Evolutionary conservation across 2,888 invertebrate species (phyloP).

Genomic region (Eudemis profundana): DNA sequence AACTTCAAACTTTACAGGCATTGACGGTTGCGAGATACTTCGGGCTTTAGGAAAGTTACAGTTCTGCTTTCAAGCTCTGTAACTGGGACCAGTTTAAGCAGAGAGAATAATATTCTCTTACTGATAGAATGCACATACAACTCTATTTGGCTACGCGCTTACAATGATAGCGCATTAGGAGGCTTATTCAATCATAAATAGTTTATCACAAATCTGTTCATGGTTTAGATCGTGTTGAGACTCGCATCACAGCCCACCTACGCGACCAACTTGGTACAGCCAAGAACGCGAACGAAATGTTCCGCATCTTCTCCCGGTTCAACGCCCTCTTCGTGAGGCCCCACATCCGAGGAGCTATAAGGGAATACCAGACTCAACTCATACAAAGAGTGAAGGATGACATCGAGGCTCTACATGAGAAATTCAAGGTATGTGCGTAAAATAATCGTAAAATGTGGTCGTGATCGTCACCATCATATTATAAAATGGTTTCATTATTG

Average conservation of each 20-base stretch:
- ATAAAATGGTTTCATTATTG: too few relatives aligned
- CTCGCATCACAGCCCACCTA: conserved; percentile 98
- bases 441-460: neutral
- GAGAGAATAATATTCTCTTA: too few relatives aligned
- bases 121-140: too few relatives aligned
- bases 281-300: conserved; percentile 99
- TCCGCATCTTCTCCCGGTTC: conserved; percentile 98
- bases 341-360: conserved; percentile 99
- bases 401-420: conserved; percentile 98
- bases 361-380: conserved; percentile 99
- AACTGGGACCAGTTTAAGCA: too few relatives aligned
- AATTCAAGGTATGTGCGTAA: conserved; percentile 93
- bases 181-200: too few relatives aligned
- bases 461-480: too few relatives aligned
- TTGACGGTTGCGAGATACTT: too few relatives aligned
- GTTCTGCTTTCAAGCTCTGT: too few relatives aligned
- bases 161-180: too few relatives aligned
- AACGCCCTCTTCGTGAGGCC: conserved; percentile 99
- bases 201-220: neutral
- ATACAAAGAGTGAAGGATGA: conserved; percentile 99
- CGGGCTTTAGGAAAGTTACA: too few relatives aligned
- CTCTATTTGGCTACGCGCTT: too few relatives aligned
- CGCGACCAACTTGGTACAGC: conserved; percentile 99
- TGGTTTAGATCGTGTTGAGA: conserved; percentile 94
- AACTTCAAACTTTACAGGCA: too few relatives aligned